Evolutionary conservation across 1,140 invertebrate species (phyloP), one percentile per base, ranked within the genome.

Genomic region (Teleogryllus occipitalis): DNA sequence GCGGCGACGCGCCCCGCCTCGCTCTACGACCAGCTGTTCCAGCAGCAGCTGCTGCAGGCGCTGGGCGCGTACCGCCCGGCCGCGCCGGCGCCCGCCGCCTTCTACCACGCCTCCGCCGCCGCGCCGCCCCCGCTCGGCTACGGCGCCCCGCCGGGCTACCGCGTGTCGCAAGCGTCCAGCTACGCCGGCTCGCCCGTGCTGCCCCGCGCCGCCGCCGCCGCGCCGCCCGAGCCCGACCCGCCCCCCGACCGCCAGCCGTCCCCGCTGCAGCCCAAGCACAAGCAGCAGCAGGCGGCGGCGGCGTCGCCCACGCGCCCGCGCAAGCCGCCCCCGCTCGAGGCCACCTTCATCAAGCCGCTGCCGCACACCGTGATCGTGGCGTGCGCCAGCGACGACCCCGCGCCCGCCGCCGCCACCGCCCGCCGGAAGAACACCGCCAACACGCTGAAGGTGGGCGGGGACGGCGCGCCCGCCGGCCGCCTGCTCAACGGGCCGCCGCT

Each of bases 381-480:
- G 84, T 15, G 82, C 86, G 0, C 87, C 89, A 4, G 91, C 91
- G 80, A 93, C 93, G 82, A 91, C 90, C 83, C 92, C 92, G 14
- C 76, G 10, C 74, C 79, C 39, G 27, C 5, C 27, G 1, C 27
- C 27, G 1, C 0, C 82, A 93, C 27, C 90, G 91, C 0, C 91
- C 14, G 27, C 22, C 27, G 12, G 12, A 8, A 12, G 3, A 39
- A 46, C 27, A 76, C 5, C 39, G 18, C 79, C 14, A 76, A 86
- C 85, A 85, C 87, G 18, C 84, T 90, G 18, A 87, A 86, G 79
- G 85, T 89, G 15, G 86, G 85, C 18, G 86, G 86, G 12, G 82
- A 84, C 14, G 82, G 82, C 54, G 81, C 77, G 75, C 77, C 75
- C n/a, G 77, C 74, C 8, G 79, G 54, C 8, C 27, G 79, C 46